phyloP scores from a whole-genome alignment of 1,140 invertebrate species.

The Drosophila hydei region DNA sequence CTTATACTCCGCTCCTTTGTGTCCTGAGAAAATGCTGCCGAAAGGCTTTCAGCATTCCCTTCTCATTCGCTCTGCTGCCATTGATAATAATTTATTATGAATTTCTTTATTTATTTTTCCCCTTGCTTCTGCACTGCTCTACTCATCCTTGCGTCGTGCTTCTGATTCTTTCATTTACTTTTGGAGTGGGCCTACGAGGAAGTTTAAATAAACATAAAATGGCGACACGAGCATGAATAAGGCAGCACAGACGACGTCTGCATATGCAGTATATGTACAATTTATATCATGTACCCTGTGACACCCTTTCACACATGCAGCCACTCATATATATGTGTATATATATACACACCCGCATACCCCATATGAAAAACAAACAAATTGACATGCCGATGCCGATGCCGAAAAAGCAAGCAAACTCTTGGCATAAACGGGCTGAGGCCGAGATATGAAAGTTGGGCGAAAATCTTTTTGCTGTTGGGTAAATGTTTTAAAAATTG shows the following conservation, averaged over 20 bases:
- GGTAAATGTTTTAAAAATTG: slow-evolving; percentile 67
- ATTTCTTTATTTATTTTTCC: slow-evolving; percentile 60
- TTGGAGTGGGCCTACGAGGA: slow-evolving; percentile 57
- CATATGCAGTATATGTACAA: slow-evolving; percentile 46
- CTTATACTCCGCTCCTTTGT: slow-evolving; percentile 12
- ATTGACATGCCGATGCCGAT: slow-evolving; percentile 70
- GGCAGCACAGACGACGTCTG: slow-evolving; percentile 41
- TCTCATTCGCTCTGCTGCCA: slow-evolving; percentile 10
- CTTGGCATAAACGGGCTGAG: slow-evolving; percentile 19
- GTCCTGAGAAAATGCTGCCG: slow-evolving; percentile 2
- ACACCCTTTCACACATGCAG: slow-evolving; percentile 19
- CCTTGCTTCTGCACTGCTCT: slow-evolving; percentile 29
- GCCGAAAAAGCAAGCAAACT: slow-evolving; percentile 65
- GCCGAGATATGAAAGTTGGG: slow-evolving; percentile 35
- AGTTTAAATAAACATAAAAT: slow-evolving; percentile 81
- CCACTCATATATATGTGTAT: slow-evolving; percentile 3
- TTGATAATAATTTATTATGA: slow-evolving; percentile 68
- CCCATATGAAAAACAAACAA: slow-evolving; percentile 65
- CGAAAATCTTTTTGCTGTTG: slow-evolving; percentile 42
- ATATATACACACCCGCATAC: background rate
- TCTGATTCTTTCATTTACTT: slow-evolving; percentile 23
- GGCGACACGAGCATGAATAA: slow-evolving; percentile 64
- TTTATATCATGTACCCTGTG: slow-evolving; percentile 28
- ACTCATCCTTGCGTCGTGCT: background rate
- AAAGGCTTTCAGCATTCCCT: slow-evolving; percentile 44